phyloP scores from a whole-genome alignment of 2,797 vertebrate species.

The Discoglossus pictus region DNA sequence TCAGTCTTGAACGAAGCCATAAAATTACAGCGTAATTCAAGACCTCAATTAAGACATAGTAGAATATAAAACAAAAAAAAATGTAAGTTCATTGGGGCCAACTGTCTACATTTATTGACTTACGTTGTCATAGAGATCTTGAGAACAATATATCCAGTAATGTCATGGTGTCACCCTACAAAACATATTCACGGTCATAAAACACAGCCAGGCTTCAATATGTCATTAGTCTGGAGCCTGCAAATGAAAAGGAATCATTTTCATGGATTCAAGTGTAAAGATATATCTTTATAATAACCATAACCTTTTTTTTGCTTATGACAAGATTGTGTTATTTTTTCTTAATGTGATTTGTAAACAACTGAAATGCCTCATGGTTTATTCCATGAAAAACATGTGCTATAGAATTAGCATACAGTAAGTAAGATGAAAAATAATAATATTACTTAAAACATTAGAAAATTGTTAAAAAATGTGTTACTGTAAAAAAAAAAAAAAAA shows the following conservation, averaged over 20 bases:
- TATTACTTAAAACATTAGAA: too few relatives aligned
- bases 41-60: background rate
- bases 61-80: conserved; percentile 15
- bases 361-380: too few relatives aligned
- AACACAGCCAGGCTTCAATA: conserved; percentile 5
- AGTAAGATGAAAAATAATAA: too few relatives aligned
- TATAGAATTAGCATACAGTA: too few relatives aligned
- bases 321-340: too few relatives aligned
- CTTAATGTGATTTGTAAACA: too few relatives aligned
- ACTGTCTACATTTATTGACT: conserved; percentile 5
- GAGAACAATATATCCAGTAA: conserved; percentile 18
- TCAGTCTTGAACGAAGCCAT: too few relatives aligned
- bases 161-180: conserved; percentile 12
- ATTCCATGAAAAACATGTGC: too few relatives aligned
- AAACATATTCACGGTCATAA: background rate
- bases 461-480: too few relatives aligned
- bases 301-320: too few relatives aligned
- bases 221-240: conserved; percentile 42
- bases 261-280: background rate
- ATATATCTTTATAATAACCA: conserved; percentile 1
- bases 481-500: too few relatives aligned
- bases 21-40: background rate
- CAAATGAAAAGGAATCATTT: background rate
- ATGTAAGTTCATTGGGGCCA: conserved; percentile 15
- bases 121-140: conserved; percentile 5